Evolutionary conservation across 2,797 vertebrate species (phyloP).

Genomic region (Danio choprae): DNA sequence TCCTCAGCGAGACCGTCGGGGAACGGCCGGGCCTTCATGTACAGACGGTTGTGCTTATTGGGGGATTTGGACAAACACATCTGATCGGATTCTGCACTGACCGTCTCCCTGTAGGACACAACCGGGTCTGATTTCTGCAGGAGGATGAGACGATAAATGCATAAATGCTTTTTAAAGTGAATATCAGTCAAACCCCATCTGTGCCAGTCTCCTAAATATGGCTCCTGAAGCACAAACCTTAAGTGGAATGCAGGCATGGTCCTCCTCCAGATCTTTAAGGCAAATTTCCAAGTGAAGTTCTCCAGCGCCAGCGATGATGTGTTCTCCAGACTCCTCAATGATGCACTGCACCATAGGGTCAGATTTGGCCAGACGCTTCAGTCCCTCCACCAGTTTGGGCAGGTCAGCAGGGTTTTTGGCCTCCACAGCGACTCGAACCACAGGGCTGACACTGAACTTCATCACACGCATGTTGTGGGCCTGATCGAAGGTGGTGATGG

Average conservation of each 20-base stretch:
- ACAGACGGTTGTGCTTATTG: conserved; percentile 97
- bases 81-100: conserved; percentile 80
- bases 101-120: conserved; percentile 95
- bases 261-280: conserved; percentile 95
- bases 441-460: conserved; percentile 97
- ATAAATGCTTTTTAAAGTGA: no score
- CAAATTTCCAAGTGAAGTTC: conserved; percentile 96
- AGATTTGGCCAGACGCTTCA: conserved; percentile 93
- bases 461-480: conserved; percentile 96
- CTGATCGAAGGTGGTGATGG: conserved; percentile 92
- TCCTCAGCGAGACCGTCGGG: conserved; percentile 90
- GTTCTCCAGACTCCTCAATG: conserved; percentile 96
- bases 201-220: no score
- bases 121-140: conserved; percentile 94
- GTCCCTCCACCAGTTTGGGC: conserved; percentile 93
- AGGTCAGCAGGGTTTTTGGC: conserved; percentile 93
- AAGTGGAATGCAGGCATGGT: conserved; percentile 72
- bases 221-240: conserved; percentile 2
- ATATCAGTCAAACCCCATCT: no score
- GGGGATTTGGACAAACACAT: conserved; percentile 91
- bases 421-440: conserved; percentile 93
- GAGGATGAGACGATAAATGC: neutral
- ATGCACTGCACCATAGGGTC: conserved; percentile 99
- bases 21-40: conserved; percentile 90
- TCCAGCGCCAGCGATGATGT: conserved; percentile 92